Evolutionary conservation across 2,888 invertebrate species (phyloP).

Genomic region (Philereme vetulata): DNA sequence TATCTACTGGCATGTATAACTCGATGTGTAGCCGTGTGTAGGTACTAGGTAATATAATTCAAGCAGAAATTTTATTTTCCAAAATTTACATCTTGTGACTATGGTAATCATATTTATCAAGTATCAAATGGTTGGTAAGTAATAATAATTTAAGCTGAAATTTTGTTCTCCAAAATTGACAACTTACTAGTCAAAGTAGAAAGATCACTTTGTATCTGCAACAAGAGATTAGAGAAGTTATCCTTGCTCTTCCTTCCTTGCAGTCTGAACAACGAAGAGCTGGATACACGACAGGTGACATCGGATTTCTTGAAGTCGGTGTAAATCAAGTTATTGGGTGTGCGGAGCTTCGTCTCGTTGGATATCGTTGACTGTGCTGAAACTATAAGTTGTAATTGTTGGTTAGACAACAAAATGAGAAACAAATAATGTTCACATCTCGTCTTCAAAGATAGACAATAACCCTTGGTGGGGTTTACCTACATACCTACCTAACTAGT

Average conservation of each 20-base stretch:
- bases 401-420: no score
- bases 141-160: constrained; percentile 41
- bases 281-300: constrained; percentile 60
- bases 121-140: no score
- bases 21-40: no score
- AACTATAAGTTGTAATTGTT: not conserved
- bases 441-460: no score
- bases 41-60: not conserved
- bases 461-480: no score
- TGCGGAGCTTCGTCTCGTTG: constrained; percentile 43
- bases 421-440: no score
- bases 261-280: constrained; percentile 61
- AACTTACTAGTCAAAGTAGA: constrained; percentile 64
- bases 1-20: no score
- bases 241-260: constrained; percentile 63
- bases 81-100: no score
- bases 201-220: constrained; percentile 73
- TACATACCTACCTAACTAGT: no score
- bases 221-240: constrained; percentile 64
- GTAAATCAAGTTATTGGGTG: constrained; percentile 29
- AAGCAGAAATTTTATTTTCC: not conserved
- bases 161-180: constrained; percentile 64
- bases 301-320: constrained; percentile 59
- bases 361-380: constrained; percentile 49
- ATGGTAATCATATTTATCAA: no score